Conservation (phyloP, 2,888 invertebrate genomes). For the Cristatella mucedo region DNA sequence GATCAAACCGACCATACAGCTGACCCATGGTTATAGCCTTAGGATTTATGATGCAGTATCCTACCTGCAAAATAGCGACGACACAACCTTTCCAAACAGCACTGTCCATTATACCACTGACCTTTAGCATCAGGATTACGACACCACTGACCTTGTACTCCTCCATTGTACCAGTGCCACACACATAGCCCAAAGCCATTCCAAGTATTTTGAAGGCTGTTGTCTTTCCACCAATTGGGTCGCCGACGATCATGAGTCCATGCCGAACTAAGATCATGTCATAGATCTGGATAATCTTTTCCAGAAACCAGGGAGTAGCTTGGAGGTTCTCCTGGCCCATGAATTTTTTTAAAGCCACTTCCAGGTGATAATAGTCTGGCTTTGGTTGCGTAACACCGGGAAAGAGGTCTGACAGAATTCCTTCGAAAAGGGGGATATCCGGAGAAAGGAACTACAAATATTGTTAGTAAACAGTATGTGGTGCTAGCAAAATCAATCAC, state of each 20-base stretch:
- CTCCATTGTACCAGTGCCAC: slow-evolving; percentile 24
- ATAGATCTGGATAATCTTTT: slow-evolving; percentile 37
- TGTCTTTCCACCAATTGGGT: slow-evolving; percentile 35
- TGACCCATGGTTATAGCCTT: slow-evolving; percentile 38
- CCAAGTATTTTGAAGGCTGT: slow-evolving; percentile 27
- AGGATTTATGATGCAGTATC: slow-evolving; percentile 33
- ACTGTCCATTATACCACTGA: no score
- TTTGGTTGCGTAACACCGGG: slow-evolving; percentile 30
- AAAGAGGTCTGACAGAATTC: slow-evolving; percentile 37
- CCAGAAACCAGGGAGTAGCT: slow-evolving; percentile 31
- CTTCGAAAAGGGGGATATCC: slow-evolving; percentile 37
- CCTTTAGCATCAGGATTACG: neutral
- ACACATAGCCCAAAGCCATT: slow-evolving; percentile 22
- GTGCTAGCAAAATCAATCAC: neutral
- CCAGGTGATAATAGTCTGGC: slow-evolving; percentile 29
- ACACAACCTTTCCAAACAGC: neutral
- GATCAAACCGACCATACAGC: slow-evolving; percentile 37
- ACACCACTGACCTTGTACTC: slow-evolving; percentile 20
- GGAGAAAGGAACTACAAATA: slow-evolving; percentile 33
- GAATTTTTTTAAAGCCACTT: slow-evolving; percentile 21
- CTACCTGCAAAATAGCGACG: slow-evolving; percentile 18
- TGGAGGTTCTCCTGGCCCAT: slow-evolving; percentile 24
- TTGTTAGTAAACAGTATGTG: no score
- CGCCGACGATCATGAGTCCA: slow-evolving; percentile 38
- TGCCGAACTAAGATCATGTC: slow-evolving; percentile 38